Conservation (phyloP, 2,797 vertebrate species). For the Erethizon dorsatum region DNA sequence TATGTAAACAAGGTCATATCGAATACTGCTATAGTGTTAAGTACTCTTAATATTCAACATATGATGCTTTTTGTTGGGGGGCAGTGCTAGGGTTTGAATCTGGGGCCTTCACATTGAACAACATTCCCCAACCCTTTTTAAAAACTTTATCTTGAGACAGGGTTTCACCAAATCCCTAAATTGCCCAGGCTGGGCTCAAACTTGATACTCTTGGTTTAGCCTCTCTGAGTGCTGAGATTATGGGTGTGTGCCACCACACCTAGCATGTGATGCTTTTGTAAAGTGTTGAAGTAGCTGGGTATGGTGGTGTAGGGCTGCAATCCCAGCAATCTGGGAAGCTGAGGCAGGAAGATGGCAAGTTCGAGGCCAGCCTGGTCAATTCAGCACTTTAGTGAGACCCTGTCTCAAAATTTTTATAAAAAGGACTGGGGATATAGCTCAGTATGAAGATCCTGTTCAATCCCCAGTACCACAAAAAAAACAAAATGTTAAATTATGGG, state of each 20-base stretch:
- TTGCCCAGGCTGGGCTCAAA: not conserved
- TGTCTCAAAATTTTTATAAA: not conserved
- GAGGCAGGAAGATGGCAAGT: not conserved
- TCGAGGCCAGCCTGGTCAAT: not conserved
- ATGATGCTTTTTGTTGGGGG: not conserved
- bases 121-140: not conserved
- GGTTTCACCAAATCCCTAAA: not conserved
- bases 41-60: conserved; percentile 54
- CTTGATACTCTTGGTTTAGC: not conserved
- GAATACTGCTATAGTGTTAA: conserved; percentile 10
- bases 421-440: too few species aligned
- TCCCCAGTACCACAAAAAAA: not conserved
- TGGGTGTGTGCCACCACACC: not conserved
- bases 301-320: not conserved
- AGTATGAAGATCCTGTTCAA: not conserved
- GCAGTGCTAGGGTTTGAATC: too few species aligned
- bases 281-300: not conserved
- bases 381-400: not conserved
- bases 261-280: not conserved
- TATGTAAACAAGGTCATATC: conserved; percentile 55
- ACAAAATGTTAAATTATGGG: too few species aligned
- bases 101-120: too few species aligned
- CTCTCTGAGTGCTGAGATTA: not conserved
- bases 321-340: not conserved
- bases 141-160: not conserved